phyloP scores from a whole-genome alignment of 2,113 vertebrate genomes.

The Empidonax alnorum region DNA sequence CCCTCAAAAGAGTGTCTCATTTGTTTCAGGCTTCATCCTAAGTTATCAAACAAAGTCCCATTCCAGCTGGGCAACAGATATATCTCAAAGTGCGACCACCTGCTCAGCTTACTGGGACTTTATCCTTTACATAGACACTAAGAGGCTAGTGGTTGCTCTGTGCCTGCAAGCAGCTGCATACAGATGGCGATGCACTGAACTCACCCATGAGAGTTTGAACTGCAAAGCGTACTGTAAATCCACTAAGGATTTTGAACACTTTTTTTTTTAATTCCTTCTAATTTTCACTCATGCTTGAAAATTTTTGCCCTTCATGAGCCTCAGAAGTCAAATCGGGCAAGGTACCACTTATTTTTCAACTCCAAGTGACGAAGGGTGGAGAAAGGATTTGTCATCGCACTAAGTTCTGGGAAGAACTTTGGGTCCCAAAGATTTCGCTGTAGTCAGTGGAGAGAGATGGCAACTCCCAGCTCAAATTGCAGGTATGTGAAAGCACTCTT shows the following conservation, averaged over 20 bases:
- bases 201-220: not conserved
- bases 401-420: conserved; percentile 1
- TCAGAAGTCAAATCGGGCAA: conserved; percentile 1
- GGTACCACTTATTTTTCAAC: not conserved
- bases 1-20: not conserved
- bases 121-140: not conserved
- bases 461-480: conserved; percentile 31
- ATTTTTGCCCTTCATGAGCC: not conserved
- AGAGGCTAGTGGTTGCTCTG: not conserved
- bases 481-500: conserved; percentile 11
- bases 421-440: not conserved
- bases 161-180: not conserved
- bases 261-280: not conserved
- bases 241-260: not conserved
- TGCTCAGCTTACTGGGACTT: not conserved
- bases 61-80: not conserved
- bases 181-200: not conserved
- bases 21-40: not conserved
- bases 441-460: not conserved
- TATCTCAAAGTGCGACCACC: not conserved
- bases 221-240: not conserved
- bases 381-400: not conserved
- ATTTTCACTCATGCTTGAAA: not conserved
- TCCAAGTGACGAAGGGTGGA: conserved; percentile 1
- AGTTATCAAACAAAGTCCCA: not conserved